Evolutionary conservation across 2,888 invertebrate species (phyloP), one percentile per base, ranked within the genome.

Genomic region (Melanchra persicariae): DNA sequence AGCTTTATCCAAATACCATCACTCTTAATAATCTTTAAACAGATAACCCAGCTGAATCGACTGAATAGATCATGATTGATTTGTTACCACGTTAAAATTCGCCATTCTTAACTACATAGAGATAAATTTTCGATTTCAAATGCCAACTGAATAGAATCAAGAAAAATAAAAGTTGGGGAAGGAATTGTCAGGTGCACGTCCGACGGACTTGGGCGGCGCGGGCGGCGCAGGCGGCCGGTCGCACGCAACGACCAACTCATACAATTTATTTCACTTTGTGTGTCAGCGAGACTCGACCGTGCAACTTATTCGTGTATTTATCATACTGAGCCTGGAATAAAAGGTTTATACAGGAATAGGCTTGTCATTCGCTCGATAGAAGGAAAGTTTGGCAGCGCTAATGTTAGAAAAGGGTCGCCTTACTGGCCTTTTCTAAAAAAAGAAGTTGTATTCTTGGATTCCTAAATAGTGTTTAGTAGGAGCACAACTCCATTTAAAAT

Each of bases 251-350:
- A 83, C 85, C 80, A 81, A 87, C 87, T 87, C 83, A 83, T 81
- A 89, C 92, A 89, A 92, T 93, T 92, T 92, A 92, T 92, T 91
- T 91, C 90, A 92, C 91, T 92, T 90, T 90, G 88, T 87, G 84
- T 90, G 89, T 90, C 90, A 92, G 87, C 77, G 30, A 63, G 73
- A 49, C 70, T 51, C 43, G 59, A 66, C 70, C 68, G 62, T 65
- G 64, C 57, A 67, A 79, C 64, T 76, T 74, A 77, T 82, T 73
- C 63, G 22, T 70, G 45, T 74, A 72, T 75, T 71, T 73, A 79
- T 76, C 70, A 76, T 67, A 73, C 74, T 69, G 72, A 74, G 40
- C 54, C 67, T 47, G 30, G 57, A 68, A 59, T 61, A 79, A 79
- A 78, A 64, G 55, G 61, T 52, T 60, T 57, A 75, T 58, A 54